Evolutionary conservation across 2,888 invertebrate species (phyloP), one percentile per base, ranked within the genome.

Genomic region (Cantharis lateralis): DNA sequence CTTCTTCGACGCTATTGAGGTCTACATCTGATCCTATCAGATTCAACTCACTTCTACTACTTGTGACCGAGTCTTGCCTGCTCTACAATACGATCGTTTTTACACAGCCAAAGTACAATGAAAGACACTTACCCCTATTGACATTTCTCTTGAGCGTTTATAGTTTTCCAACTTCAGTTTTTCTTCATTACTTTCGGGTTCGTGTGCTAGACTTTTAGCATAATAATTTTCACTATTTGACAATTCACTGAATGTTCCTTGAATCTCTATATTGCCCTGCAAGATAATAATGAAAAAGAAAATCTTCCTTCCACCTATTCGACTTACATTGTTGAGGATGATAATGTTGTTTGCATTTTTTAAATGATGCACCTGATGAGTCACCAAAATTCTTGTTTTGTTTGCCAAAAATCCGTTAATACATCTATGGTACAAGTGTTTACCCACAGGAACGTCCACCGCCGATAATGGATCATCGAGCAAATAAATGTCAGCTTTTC

Each of bases 391-490:
- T 66, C 94, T 90, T 0, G 95, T 94, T 84, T 93, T 93, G 5
- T 91, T 89, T 68, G 89, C 90, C 79, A 96, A 89, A 82, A 91
- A 92, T 0, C 91, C 91, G 80, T 91, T 91, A 79, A 96, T 93
- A 84, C 95, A 96, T 84, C 94, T 91, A 74, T 95, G 93, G 85
- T 95, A 96, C 64, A 96, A 88, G 84, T 94, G 93, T 74, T 93
- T 91, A 0, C 95, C 94, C 0, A 96, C 96, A 80, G 93, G 93
- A 0, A 94, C 91, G 85, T 96, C 96, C 3, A 96, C 96, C 2
- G 96, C 96, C n/a, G 95, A 95, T 61, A 96, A 88, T 0, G 96
- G 96, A 87, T 96, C 96, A 83, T 96, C 96, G 78, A 96, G 86
- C 5, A 96, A 88, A 85, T 95, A 96, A 78, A 96, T 92, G 85